Conservation (phyloP, 1,140 invertebrate genomes). For the Bilobella aurantiaca region DNA sequence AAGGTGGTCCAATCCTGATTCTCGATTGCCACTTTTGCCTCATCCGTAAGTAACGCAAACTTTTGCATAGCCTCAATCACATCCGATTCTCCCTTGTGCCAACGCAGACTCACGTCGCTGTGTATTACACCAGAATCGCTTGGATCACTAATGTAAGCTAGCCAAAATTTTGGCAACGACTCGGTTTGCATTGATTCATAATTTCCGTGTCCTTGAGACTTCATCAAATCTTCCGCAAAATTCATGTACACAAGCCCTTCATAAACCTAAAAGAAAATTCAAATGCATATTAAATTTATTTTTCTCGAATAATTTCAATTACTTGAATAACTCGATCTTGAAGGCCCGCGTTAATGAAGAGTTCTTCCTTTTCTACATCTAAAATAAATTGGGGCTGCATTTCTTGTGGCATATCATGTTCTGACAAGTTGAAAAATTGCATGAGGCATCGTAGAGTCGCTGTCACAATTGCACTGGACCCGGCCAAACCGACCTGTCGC, state of each 20-base stretch:
- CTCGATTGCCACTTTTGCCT: conserved; percentile 33
- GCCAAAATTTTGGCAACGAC: conserved; percentile 36
- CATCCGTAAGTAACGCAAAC: conserved; percentile 37
- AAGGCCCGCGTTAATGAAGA: conserved; percentile 37
- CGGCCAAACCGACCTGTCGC: conserved; percentile 38
- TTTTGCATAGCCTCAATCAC: conserved; percentile 36
- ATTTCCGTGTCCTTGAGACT: conserved; percentile 34
- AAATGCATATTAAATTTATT: background rate
- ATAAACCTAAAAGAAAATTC: conserved; percentile 33
- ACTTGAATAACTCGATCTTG: conserved; percentile 39
- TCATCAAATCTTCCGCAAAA: conserved; percentile 35
- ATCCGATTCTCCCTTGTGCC: conserved; percentile 35
- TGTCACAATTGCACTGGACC: conserved; percentile 38
- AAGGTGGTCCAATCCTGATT: conserved; percentile 32
- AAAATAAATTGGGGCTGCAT: conserved; percentile 37
- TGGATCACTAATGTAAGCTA: conserved; percentile 36
- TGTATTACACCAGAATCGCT: conserved; percentile 39
- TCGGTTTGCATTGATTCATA: conserved; percentile 30
- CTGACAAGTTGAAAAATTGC: conserved; percentile 36
- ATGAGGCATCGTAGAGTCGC: conserved; percentile 38
- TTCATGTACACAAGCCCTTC: conserved; percentile 39
- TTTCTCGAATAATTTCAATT: background rate
- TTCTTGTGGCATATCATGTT: conserved; percentile 34
- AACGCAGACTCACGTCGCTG: conserved; percentile 35
- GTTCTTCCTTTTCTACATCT: conserved; percentile 37